These are phyloP conservation scores for Semicossyphus pulcher DNA, from an alignment of 2,113 vertebrate species.

Conservation along the genomic window DNA sequence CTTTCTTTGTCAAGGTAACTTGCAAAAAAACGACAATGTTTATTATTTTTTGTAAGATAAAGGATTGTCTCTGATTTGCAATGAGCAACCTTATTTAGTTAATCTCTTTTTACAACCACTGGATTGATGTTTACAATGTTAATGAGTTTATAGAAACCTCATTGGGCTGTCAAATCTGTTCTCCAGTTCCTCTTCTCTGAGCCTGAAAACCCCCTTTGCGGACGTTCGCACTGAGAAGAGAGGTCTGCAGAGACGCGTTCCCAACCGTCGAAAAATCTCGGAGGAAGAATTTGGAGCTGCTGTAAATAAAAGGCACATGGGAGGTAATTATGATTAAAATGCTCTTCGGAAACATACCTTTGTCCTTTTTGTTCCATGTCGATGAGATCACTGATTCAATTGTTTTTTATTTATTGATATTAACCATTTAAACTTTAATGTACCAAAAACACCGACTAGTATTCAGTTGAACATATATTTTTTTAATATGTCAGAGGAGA, in stretches of 20 bases:
- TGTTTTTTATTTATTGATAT: too few relatives aligned
- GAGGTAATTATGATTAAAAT: constrained; percentile 23
- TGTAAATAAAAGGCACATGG: constrained; percentile 62
- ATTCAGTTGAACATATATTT: too few relatives aligned
- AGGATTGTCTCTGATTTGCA: too few relatives aligned
- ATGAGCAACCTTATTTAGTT: background rate
- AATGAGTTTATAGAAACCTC: background rate
- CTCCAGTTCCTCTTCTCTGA: constrained; percentile 65
- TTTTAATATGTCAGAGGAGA: too few relatives aligned
- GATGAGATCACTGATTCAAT: too few relatives aligned
- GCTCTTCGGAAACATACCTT: background rate
- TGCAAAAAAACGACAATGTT: too few relatives aligned
- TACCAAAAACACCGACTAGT: too few relatives aligned
- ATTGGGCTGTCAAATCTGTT: constrained; percentile 6
- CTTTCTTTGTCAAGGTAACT: constrained; percentile 68
- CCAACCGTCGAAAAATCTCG: constrained; percentile 59
- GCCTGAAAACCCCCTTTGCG: constrained; percentile 73
- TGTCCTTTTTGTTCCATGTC: background rate
- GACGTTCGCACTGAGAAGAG: constrained; percentile 56
- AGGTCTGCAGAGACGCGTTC: constrained; percentile 66
- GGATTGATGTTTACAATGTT: background rate
- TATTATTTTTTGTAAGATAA: too few relatives aligned
- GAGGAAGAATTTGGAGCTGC: constrained; percentile 78
- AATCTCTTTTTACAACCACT: background rate
- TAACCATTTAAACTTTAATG: too few relatives aligned